Evolutionary conservation across 2,888 invertebrate genomes (phyloP), one percentile per base, ranked within the genome.

Genomic region (Drosophila borborema): DNA sequence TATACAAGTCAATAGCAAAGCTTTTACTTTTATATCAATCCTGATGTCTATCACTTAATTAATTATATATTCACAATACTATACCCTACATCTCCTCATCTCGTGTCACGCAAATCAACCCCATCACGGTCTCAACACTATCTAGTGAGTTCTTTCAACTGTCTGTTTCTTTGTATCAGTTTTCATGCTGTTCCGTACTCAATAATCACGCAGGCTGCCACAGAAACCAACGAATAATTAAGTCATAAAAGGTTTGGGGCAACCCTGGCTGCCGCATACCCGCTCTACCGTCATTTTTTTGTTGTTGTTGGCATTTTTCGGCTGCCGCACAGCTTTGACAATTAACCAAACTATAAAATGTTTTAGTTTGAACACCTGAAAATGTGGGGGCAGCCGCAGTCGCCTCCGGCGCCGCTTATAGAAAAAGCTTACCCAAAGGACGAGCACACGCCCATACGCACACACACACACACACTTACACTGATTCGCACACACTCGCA

Each of bases 271-370:
- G 45, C 7, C 63, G 9, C n/a, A 14, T n/a, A 0, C 38, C 14
- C 34, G n/a, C 18, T 46, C 18, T 12, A 1, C 73, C 69, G 7
- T 18, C 1, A 6, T 28, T 28, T 28, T 51, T 49, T 49, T 49
- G 3, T 51, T 34, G 34, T 34, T 31, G 49, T 20, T 31, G 16
- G n/a, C 34, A 34, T 43, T 58, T 64, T 67, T 62, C 60, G 73
- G 56, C 64, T 58, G 78, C 56, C 78, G 55, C 75, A 74, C 61
- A 65, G 88, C 88, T 87, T 87, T 86, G 80, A 86, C 88, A 86
- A 86, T 89, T 86, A 86, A 87, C 88, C 90, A 74, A 86, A 86
- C 85, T 86, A 86, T 86, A 86, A 86, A 86, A 87, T 89, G 88
- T 89, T 86, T 87, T 89, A 85, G 89, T 85, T 85, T 87, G 88